Evolutionary conservation across 1,140 invertebrate genomes (phyloP), one percentile per base, ranked within the genome.

Genomic region (Meloidogyne chitwoodi): DNA sequence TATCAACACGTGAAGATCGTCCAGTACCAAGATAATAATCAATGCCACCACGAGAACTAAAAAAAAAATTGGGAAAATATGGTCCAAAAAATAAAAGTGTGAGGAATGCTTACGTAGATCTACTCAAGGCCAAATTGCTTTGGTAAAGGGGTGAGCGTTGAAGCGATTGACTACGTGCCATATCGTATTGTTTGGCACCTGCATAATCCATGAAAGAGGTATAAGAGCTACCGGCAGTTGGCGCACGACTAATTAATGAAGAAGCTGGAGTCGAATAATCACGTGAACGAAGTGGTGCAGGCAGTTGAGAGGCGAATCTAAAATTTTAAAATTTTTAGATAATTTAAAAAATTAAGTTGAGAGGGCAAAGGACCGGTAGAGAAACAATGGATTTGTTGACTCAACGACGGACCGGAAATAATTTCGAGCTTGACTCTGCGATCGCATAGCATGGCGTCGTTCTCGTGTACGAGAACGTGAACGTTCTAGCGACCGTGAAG

Each of bases 401-500:
- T 26, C 29, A 71, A 68, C 26, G 29, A 68, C 75, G 68, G 48
- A 84, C 79, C 82, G 80, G 76, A 77, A 83, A 75, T 85, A 85
- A 65, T 85, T 85, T 22, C 82, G 80, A n/a, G 85, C 78, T 6
- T 80, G 80, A 29, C 84, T 75, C 34, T 81, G 84, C 12, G 80
- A 79, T 44, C 85, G 81, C 77, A 86, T 77, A n/a, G 85, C 85
- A 34, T 78, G 67, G 3, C 77, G 71, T 26, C 85, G 85, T 83
- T 87, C 84, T 80, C 85, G 85, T 72, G 85, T 86, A 56, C 85
- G 85, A 65, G 79, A 81, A 64, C 85, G 84, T 4, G 85, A 87
- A 38, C 85, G 83, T 66, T 86, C 85, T 26, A 87, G 65, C 41
- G 87, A 64, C 29, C 85, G 79, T 31, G 74, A 81, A 61, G 85